Conservation (phyloP, 1,140 invertebrate species). For the Elymnias hypermnestra region DNA sequence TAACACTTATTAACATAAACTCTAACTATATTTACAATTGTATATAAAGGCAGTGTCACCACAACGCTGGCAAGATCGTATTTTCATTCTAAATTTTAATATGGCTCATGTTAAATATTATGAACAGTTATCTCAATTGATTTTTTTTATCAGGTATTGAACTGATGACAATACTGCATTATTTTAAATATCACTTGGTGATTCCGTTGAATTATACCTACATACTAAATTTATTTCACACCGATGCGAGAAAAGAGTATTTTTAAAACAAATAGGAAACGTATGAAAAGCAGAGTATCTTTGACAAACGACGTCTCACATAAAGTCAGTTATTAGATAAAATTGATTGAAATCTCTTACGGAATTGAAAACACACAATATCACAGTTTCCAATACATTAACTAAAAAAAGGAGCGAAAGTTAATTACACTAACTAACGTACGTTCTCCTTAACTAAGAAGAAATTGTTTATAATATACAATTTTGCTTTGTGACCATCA, state of each 20-base stretch:
- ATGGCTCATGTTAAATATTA: slow-evolving; percentile 55
- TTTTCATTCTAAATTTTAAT: slow-evolving; percentile 63
- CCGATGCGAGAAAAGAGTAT: slow-evolving; percentile 13
- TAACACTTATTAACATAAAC: slow-evolving; percentile 28
- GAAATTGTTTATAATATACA: slow-evolving; percentile 30
- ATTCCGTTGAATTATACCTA: slow-evolving; percentile 2
- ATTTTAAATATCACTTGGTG: slow-evolving; percentile 6
- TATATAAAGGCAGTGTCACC: slow-evolving; percentile 68
- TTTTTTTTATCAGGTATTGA: neutral
- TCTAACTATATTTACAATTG: slow-evolving; percentile 63
- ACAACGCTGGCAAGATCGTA: slow-evolving; percentile 70
- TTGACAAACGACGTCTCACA: slow-evolving; percentile 11
- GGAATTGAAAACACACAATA: slow-evolving; percentile 71
- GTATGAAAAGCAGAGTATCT: slow-evolving; percentile 14
- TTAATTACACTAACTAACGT: slow-evolving; percentile 1
- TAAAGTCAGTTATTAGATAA: slow-evolving; percentile 7
- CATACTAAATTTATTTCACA: slow-evolving; percentile 9
- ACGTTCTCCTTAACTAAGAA: slow-evolving; percentile 5
- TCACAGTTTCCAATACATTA: slow-evolving; percentile 71
- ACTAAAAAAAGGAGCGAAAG: slow-evolving; percentile 6
- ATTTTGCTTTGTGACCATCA: slow-evolving; percentile 64
- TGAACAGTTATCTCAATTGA: slow-evolving; percentile 9
- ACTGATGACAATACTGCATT: slow-evolving; percentile 4
- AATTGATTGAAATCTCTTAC: slow-evolving; percentile 13
- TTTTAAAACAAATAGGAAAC: slow-evolving; percentile 14